Evolutionary conservation across 2,888 invertebrate species (phyloP).

Genomic region (Tetramorium bicarinatum): DNA sequence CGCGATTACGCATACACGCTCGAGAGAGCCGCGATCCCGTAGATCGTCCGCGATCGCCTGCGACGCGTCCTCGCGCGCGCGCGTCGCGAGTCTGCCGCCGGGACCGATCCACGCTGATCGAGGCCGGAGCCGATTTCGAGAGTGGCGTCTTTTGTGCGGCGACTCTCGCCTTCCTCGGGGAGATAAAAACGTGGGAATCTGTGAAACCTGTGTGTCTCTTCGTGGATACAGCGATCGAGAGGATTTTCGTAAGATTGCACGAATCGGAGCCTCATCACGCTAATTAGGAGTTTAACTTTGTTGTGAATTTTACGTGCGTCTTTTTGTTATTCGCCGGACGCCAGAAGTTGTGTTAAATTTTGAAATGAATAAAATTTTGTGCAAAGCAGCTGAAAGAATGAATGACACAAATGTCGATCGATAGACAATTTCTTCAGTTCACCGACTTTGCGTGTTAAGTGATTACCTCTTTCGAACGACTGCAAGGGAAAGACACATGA

Average conservation of each 20-base stretch:
- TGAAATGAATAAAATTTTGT: background rate
- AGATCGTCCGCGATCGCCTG: slow-evolving; percentile 69
- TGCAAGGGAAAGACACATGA: slow-evolving; percentile 3
- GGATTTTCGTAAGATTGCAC: background rate
- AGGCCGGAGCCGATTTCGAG: slow-evolving; percentile 41
- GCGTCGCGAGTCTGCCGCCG: slow-evolving; percentile 37
- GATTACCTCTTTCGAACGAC: background rate
- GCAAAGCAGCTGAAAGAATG: background rate
- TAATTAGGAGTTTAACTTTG: background rate
- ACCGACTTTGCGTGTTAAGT: background rate
- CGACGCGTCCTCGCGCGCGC: slow-evolving; percentile 60
- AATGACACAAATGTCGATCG: background rate
- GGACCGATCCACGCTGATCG: slow-evolving; percentile 47
- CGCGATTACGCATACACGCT: slow-evolving; percentile 74
- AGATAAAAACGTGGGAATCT: slow-evolving; percentile 1
- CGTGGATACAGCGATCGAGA: background rate
- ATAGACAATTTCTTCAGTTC: background rate
- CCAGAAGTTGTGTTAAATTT: background rate
- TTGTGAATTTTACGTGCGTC: background rate
- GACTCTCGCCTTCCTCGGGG: background rate
- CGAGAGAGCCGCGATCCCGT: slow-evolving; percentile 59
- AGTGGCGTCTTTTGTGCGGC: slow-evolving; percentile 37
- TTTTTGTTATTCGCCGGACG: background rate
- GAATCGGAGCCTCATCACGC: background rate
- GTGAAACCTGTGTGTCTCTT: background rate